Base-by-base conservation (phyloP, 2,113 vertebrate genomes). In the Motacilla tschutschensis region DNA sequence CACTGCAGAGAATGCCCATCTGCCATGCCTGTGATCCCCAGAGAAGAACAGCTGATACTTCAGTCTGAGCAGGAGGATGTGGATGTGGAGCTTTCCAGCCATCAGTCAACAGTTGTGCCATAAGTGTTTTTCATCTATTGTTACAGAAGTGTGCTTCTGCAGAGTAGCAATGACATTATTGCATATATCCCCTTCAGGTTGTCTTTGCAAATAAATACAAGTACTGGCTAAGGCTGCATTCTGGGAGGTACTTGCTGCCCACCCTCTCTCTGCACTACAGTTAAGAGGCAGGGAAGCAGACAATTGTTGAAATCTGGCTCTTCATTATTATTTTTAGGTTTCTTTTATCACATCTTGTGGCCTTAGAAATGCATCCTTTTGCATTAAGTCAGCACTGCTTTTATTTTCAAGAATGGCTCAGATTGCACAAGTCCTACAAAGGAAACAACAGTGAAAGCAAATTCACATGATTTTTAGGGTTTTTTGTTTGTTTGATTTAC, bases 121-220 rank as follows among this genome's bases (percentile, higher is more conserved):
- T 60, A n/a, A 3, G 15, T 79, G 28, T 62, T 83, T 69, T 84
- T 86, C 64, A 82, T 70, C 85, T 59, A 26, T 43, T 72, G 51
- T 83, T 59, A 84, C 88, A 88, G 64, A 83, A 79, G 72, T 74
- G 67, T 90, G 91, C 92, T 91, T 90, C 81, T 82, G 94, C 91
- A 84, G 84, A 74, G 72, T 51, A 71, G 29, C 84, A 70, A 5
- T 35, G 64, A 63, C 86, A 46, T 85, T 91, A 88, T 73, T 87
- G 86, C 79, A 36, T 79, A 73, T 76, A 88, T 88, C 88, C 91
- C 91, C 84, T 76, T 81, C 57, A 79, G 10, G 90, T 59, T 67
- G 51, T 48, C 79, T 73, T 90, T 73, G 65, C 87, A 88, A 65
- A 62, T 33, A 58, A 85, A 81, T 35, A 14, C 28, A 90, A 71